Evolutionary conservation across 2,797 vertebrate genomes (phyloP), one percentile per base, ranked within the genome.

Genomic region (Sciaenops ocellatus): DNA sequence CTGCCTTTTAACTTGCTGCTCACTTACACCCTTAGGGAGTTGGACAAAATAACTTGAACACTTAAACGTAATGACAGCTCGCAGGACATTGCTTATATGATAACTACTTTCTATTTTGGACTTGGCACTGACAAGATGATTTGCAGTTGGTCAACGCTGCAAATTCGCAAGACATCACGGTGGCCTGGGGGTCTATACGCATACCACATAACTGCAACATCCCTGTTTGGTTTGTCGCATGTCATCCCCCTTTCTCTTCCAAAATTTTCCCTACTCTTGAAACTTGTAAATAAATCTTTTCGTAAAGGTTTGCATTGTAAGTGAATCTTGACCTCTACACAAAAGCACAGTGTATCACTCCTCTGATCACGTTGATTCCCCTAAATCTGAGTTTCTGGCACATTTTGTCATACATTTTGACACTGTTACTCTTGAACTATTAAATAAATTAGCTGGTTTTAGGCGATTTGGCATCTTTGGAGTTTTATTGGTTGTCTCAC

Each of bases 41-140:
- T 38, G 24, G 41, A 77, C 38, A 51, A 55, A 73, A 71, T 54
- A 65, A 60, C 13, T 16, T 11, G 6, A 60, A 65, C 42, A 44
- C 44, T 15, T 6, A 12, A 3, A 20, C 1, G 11, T 13, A 69
- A 1, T n/a, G 15, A 51, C 20, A 50, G 17, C 42, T 44, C 26
- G 20, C 50, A 63, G 42, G 17, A 55, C 56, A 24, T 34, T 44
- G 34, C 16, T 41, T 57, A 22, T 41, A 26, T 17, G 22, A 42
- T 51, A 20, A 56, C 22, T 15, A 20, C 1, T 0, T 34, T 59
- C 6, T 59, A 48, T 70, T 69, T 66, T 71, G 41, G 54, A 59
- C 72, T 56, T 51, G 6, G 18, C 7, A 5, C 28, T 26, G 42
- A 64, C 24, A 7, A 52, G 38, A 28, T 34, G 44, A 18, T 56